Evolutionary conservation across 35 echinoderm and acorn worm species (phyloP), one percentile per base, ranked within the genome.

Genomic region (Amphiura filiformis): DNA sequence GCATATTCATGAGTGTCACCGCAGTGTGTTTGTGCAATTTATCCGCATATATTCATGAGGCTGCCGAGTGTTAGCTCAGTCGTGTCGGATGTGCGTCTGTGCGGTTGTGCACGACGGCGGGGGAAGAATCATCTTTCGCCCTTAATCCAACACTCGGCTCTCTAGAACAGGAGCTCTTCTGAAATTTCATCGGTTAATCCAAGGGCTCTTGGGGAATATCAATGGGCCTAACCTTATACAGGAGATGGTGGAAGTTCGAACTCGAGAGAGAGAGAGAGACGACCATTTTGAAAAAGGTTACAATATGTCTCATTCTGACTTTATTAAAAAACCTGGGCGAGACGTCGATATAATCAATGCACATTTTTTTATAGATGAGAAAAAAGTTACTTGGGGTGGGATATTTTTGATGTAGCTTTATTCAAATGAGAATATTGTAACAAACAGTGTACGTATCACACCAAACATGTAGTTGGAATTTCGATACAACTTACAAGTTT

Each of bases 171-270:
- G 61, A 26, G 61, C 28, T 26, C 61, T 70, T 70, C 61, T 70
- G 61, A 70, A 70, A 70, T 70, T 70, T 13, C 61, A 70, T 70
- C 61, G 61, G 61, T 23, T 70, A 70, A 70, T 70, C 61, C 61
- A 70, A 70, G 61, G 28, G 61, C 28, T 70, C 61, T 70, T 23
- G 26, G 61, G 61, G 61, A 26, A 70, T 70, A 70, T 70, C 61
- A 70, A 70, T 70, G 61, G 28, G 61, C 28, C 28, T 18, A 70
- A 70, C 28, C 3, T 30, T 70, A 26, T n/a, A n/a, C 17, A 70
- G 1, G 17, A 70, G 61, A 70, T n/a, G 26, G 11, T 70, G 61
- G 61, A 30, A 70, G 26, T n/a, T 2, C 7, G 61, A 70, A 70
- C 61, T 70, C 26, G 17, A 30, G 17, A 70, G 61, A 70, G 44